Conservation (phyloP, 2,888 invertebrate genomes). For the Amphipyra tragopoginis region DNA sequence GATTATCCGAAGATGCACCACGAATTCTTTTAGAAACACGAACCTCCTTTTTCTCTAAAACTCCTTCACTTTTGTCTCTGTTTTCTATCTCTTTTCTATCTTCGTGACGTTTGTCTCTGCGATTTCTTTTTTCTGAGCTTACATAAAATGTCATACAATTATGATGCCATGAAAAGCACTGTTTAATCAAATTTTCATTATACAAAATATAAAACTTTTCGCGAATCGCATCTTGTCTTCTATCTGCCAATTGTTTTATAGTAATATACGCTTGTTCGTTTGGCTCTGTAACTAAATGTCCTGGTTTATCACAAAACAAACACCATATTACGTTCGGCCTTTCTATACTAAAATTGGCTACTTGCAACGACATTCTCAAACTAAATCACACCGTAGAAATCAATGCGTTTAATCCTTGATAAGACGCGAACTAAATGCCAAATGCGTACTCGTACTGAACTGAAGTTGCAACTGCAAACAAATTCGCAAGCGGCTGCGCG, state of each 20-base stretch:
- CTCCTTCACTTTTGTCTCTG: constrained; percentile 7
- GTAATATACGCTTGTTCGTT: constrained; percentile 14
- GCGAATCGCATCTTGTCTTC: constrained; percentile 27
- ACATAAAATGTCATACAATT: constrained; percentile 23
- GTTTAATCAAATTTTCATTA: constrained; percentile 17
- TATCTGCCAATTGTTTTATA: constrained; percentile 24
- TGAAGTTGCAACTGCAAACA: constrained; percentile 36
- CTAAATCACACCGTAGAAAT: neutral
- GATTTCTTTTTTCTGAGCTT: neutral
- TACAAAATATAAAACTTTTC: constrained; percentile 35
- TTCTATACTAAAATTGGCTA: neutral
- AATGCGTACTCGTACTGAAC: too few species aligned
- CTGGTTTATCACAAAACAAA: constrained; percentile 40
- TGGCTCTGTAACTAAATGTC: constrained; percentile 23
- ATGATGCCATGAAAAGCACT: constrained; percentile 46
- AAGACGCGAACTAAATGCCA: too few species aligned
- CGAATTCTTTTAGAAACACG: neutral
- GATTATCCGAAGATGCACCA: neutral
- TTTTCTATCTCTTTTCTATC: neutral
- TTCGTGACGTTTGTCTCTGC: neutral
- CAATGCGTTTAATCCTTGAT: too few species aligned
- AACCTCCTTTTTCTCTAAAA: neutral
- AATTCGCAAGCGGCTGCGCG: constrained; percentile 19
- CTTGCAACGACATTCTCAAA: constrained; percentile 4
- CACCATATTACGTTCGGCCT: constrained; percentile 12